Percentiles rank a stretch among this genome's conserved stretches.
Conservation (phyloP, 2,797 vertebrate genomes). For the Chaetodon trifasciatus region DNA sequence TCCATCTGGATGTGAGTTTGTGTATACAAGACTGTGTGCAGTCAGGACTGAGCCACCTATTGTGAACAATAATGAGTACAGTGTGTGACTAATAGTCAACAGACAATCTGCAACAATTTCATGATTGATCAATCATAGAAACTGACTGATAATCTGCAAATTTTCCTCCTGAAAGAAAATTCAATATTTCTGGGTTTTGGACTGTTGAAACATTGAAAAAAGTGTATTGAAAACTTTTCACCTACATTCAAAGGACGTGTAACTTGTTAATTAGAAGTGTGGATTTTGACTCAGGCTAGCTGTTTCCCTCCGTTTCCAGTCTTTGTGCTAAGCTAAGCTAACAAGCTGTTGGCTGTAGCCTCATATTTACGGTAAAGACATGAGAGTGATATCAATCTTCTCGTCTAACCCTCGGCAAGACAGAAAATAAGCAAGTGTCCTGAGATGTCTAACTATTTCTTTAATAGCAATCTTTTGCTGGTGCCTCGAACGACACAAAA, state of each 20-base stretch:
- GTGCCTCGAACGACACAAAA: neutral
- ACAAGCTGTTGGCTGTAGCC: neutral
- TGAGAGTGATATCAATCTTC: neutral
- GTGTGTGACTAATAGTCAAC: neutral
- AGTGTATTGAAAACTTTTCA: too few species aligned
- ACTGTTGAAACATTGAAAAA: too few species aligned
- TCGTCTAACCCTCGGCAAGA: neutral
- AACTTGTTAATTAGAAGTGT: too few species aligned
- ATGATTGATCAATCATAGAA: too few species aligned
- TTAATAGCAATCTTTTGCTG: neutral
- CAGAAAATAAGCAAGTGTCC: neutral
- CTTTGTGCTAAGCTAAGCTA: neutral
- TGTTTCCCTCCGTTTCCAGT: neutral
- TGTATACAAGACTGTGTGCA: conserved; percentile 44
- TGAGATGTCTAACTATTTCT: neutral
- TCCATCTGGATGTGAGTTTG: conserved; percentile 56
- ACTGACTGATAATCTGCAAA: too few species aligned
- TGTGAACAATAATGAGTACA: conserved; percentile 42
- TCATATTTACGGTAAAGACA: neutral
- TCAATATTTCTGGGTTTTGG: too few species aligned
- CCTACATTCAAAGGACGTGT: too few species aligned
- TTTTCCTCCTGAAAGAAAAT: too few species aligned
- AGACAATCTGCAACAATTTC: neutral
- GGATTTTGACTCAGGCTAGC: neutral
- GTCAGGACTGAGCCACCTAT: conserved; percentile 25